Conservation (phyloP, 2,113 vertebrate species). For the human region DNA sequence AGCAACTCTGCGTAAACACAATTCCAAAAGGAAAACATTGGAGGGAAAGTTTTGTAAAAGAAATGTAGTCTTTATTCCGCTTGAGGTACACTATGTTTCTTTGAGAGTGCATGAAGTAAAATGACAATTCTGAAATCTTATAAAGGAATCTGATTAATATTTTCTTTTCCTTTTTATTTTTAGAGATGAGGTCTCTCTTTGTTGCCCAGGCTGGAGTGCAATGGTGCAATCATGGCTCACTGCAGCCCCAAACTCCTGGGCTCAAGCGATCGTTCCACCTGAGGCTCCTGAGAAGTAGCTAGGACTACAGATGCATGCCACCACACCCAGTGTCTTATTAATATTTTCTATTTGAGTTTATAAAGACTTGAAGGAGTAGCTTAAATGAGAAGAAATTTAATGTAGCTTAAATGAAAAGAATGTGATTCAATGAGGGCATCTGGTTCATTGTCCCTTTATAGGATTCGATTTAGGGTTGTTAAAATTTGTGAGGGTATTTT, state of each 20-base stretch:
- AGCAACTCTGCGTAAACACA: background rate
- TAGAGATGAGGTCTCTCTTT: too few relatives aligned
- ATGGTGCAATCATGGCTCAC: too few relatives aligned
- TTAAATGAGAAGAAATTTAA: background rate
- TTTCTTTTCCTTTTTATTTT: too few relatives aligned
- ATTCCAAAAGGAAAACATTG: background rate
- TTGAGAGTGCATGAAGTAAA: background rate
- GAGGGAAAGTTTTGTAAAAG: background rate
- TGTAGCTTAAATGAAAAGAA: background rate
- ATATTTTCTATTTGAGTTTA: slow-evolving; percentile 40
- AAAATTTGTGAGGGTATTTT: background rate
- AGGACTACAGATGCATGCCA: too few relatives aligned
- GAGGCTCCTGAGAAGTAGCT: too few relatives aligned
- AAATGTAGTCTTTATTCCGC: background rate
- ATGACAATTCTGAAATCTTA: too few relatives aligned
- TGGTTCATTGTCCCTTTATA: background rate
- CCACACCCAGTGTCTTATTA: background rate
- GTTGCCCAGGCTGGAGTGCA: too few relatives aligned
- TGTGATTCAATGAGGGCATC: background rate
- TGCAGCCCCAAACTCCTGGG: too few relatives aligned
- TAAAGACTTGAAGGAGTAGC: background rate
- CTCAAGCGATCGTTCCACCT: too few relatives aligned
- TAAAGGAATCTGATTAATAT: too few relatives aligned
- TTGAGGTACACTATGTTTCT: background rate
- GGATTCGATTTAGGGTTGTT: background rate